Percentiles rank a stretch among this genome's conserved stretches.
These are phyloP conservation scores for Corvus cornix DNA, from an alignment of 2,113 vertebrate species.

Conservation along the genomic window DNA sequence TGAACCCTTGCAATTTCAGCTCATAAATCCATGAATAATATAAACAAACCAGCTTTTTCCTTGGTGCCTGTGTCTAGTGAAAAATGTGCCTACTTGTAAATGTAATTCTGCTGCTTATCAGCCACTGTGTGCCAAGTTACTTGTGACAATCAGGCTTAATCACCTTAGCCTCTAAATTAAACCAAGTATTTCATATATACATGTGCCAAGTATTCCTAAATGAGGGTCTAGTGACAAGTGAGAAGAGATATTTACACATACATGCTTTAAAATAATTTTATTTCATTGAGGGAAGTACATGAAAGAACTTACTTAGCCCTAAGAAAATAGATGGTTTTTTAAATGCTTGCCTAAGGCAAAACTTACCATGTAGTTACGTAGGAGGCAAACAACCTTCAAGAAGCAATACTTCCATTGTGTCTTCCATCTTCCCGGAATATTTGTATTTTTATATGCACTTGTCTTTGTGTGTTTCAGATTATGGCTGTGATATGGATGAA, in stretches of 20 bases:
- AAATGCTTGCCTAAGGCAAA: background rate
- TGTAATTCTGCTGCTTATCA: background rate
- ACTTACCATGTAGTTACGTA: background rate
- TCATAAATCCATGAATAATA: slow-evolving; percentile 16
- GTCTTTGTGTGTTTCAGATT: slow-evolving; percentile 78
- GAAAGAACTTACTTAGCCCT: background rate
- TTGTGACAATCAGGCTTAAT: background rate
- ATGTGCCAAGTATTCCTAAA: background rate
- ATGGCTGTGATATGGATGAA: slow-evolving; percentile 87
- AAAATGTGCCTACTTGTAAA: background rate
- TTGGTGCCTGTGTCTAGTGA: background rate
- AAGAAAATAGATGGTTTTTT: background rate
- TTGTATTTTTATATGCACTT: background rate
- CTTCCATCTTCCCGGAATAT: background rate
- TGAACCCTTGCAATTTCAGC: background rate
- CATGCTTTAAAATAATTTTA: background rate
- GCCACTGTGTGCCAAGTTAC: background rate
- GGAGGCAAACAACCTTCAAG: background rate
- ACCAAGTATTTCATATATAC: background rate
- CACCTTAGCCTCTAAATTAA: background rate
- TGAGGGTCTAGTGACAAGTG: background rate
- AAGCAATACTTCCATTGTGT: background rate
- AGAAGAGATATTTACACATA: background rate
- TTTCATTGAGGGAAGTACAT: background rate
- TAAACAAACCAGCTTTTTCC: background rate